Base-by-base conservation (phyloP, 2,113 vertebrate genomes). In the Vanacampus margaritifer region DNA sequence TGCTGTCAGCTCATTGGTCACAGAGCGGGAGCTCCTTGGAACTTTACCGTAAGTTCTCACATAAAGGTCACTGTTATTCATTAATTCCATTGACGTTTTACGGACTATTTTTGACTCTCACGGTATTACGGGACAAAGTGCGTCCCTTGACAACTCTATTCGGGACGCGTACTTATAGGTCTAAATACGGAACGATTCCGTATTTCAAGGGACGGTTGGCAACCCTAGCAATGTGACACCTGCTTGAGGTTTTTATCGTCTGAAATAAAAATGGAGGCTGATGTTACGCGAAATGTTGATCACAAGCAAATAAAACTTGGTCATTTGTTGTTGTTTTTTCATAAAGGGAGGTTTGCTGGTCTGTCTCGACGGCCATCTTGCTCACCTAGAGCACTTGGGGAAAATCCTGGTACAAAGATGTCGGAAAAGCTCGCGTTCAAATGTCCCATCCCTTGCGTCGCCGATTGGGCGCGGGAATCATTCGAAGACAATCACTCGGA, bases 281-380 rank as follows among this genome's bases (percentile, higher is more conserved):
- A 17, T 57, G 54, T 57, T 32, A 57, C 7, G 54, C 2, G 14
- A 32, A 14, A 16, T 56, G 24, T 56, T 28, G 54, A 32, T 32
- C 54, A 32, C 16, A 32, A 57, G 16, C 26, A 57, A 57, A 57
- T 17, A 14, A 28, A 57, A 19, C 21, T 23, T 51, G 9, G 21
- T 28, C 26, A 16, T 28, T 4, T 13, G 4, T 28, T 14, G 5
- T 26, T 16, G n/a, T 56, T 26, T 28, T 56, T 57, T 53, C 35
- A 61, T 89, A 90, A 87, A 90, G 88, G 84, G 85, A 73, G 57
- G 57, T 83, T 86, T 89, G 86, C 88, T 85, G 81, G 72, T 73
- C 64, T n/a, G 48, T 23, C 48, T 51, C 48, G 9, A 51, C 21
- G n/a, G 9, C 48, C 59, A 41, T 64, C 67, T 62, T 79, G 66